Conservation (phyloP, 1,140 invertebrate species). For the Mamestra configurata region DNA sequence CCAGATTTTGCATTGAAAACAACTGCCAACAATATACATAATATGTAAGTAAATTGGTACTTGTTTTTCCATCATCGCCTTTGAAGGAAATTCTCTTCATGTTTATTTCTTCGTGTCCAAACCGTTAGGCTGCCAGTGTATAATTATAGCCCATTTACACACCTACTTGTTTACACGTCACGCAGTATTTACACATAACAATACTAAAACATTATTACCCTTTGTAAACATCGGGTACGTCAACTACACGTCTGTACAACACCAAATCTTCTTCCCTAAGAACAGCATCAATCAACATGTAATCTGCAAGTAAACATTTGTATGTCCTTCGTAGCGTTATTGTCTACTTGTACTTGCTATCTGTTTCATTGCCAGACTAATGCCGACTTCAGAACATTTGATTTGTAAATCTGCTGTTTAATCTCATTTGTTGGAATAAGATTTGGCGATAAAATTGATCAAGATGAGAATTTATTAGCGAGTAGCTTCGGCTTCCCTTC, state of each 20-base stretch:
- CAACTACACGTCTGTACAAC: neutral
- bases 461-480: too few relatives aligned
- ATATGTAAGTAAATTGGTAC: too few relatives aligned
- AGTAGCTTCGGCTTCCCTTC: too few relatives aligned
- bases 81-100: neutral
- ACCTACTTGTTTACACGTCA: neutral
- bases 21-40: too few relatives aligned
- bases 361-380: neutral
- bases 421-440: too few relatives aligned
- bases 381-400: neutral
- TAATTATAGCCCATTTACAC: neutral
- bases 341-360: neutral
- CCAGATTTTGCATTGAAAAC: too few relatives aligned
- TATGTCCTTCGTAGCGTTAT: conserved; percentile 1
- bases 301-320: conserved; percentile 26
- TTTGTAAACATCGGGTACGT: neutral
- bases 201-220: neutral
- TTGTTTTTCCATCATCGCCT: neutral
- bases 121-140: neutral
- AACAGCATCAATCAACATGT: conserved; percentile 28
- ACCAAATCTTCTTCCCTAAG: conserved; percentile 11
- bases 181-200: neutral
- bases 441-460: too few relatives aligned
- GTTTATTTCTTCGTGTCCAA: neutral
- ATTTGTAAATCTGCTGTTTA: too few relatives aligned